These are phyloP conservation scores for Antitype chi DNA, from an alignment of 2,888 invertebrate species.

Conservation along the genomic window DNA sequence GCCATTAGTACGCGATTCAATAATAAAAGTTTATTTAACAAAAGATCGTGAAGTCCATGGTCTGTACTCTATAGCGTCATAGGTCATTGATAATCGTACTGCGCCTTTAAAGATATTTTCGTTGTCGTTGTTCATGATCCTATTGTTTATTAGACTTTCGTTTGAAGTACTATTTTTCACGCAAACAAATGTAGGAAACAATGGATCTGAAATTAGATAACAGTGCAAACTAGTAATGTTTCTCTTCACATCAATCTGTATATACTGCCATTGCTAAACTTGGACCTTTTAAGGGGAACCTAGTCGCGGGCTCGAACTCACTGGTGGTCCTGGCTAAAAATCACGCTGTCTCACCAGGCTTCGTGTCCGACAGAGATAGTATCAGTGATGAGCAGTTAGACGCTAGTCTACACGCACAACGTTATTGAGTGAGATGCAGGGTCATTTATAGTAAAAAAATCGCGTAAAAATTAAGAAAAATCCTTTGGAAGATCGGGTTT, in stretches of 20 bases:
- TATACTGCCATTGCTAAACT: neutral
- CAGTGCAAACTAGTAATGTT: neutral
- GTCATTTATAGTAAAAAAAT: too few relatives aligned
- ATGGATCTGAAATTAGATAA: neutral
- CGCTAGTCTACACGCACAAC: too few relatives aligned
- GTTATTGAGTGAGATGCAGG: too few relatives aligned
- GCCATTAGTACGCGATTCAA: slow-evolving; percentile 36
- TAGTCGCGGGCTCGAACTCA: too few relatives aligned
- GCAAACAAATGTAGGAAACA: neutral
- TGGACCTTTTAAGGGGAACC: neutral
- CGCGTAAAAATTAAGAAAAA: too few relatives aligned
- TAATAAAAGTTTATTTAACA: slow-evolving; percentile 42
- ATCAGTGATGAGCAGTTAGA: too few relatives aligned
- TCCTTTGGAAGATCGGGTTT: too few relatives aligned
- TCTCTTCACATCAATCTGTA: neutral
- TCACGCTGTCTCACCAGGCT: too few relatives aligned
- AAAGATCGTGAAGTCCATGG: slow-evolving; percentile 42
- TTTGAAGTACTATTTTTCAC: slow-evolving; percentile 11
- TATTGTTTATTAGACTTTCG: slow-evolving; percentile 10
- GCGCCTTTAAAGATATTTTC: slow-evolving; percentile 20
- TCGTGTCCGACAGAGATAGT: too few relatives aligned
- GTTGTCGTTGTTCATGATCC: slow-evolving; percentile 1
- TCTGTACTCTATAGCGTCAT: slow-evolving; percentile 26
- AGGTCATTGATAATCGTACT: slow-evolving; percentile 48
- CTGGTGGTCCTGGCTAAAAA: too few relatives aligned